phyloP scores from a whole-genome alignment of 2,113 vertebrate species.

The Lophura nycthemera region DNA sequence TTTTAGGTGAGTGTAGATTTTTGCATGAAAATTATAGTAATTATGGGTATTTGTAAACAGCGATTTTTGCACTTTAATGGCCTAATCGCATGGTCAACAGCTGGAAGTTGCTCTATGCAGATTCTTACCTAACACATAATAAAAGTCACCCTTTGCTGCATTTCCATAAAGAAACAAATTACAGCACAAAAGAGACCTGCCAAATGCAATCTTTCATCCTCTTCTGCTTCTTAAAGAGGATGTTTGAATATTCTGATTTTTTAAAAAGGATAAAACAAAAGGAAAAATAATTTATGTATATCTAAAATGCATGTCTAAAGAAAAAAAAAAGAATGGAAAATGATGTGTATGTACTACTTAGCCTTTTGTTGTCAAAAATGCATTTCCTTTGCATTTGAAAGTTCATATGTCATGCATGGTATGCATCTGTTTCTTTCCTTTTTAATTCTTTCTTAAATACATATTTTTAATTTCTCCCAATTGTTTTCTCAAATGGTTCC shows the following conservation, averaged over 20 bases:
- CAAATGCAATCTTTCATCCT: constrained; percentile 40
- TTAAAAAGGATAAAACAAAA: constrained; percentile 28
- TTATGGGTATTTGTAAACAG: constrained; percentile 73
- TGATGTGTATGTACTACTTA: background rate
- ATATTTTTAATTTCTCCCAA: constrained; percentile 58
- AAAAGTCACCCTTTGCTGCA: constrained; percentile 74
- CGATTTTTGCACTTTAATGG: constrained; percentile 62
- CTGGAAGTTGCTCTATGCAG: constrained; percentile 65
- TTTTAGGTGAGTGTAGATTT: constrained; percentile 61
- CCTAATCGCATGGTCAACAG: constrained; percentile 66
- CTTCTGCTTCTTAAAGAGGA: constrained; percentile 61
- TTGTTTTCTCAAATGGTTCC: constrained; percentile 52
- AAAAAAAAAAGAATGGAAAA: background rate
- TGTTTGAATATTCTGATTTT: constrained; percentile 28
- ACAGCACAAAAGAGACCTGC: constrained; percentile 43
- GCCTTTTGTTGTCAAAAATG: background rate
- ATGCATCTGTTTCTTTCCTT: constrained; percentile 58
- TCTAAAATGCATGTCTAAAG: background rate
- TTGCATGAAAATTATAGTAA: constrained; percentile 72
- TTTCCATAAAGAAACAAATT: constrained; percentile 63
- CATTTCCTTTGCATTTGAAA: constrained; percentile 40
- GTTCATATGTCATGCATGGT: constrained; percentile 26
- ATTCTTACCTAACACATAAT: constrained; percentile 66
- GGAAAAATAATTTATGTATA: constrained; percentile 37
- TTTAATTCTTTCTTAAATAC: constrained; percentile 53